Percentiles rank a stretch among this genome's conserved stretches.
These are phyloP conservation scores for Carassius carassius DNA, from an alignment of 2,113 vertebrate species.

Conservation along the genomic window DNA sequence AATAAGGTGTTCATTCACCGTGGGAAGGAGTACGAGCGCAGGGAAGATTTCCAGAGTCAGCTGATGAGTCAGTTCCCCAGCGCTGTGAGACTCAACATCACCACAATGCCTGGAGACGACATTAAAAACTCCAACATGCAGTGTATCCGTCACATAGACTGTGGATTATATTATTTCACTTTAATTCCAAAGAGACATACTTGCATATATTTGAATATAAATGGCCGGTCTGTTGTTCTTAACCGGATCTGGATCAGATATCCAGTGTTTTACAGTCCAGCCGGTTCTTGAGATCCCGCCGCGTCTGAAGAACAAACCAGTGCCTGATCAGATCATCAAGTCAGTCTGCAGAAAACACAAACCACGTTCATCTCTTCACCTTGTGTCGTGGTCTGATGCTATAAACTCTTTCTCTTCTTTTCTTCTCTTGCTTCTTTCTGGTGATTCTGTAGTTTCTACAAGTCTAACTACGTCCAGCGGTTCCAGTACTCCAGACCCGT, in stretches of 20 bases:
- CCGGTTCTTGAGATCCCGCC: slow-evolving; percentile 93
- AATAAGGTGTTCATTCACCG: slow-evolving; percentile 98
- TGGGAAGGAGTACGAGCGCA: slow-evolving; percentile 94
- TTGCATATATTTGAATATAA: neutral
- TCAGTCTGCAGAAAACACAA: slow-evolving; percentile 66
- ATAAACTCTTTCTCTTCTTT: neutral
- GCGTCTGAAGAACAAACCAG: slow-evolving; percentile 91
- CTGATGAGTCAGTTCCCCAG: slow-evolving; percentile 94
- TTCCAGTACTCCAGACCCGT: slow-evolving; percentile 96
- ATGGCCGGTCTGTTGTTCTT: slow-evolving; percentile 69
- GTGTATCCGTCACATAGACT: slow-evolving; percentile 83
- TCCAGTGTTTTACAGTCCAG: slow-evolving; percentile 96
- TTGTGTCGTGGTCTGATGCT: neutral
- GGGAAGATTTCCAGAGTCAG: slow-evolving; percentile 94
- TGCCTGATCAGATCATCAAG: slow-evolving; percentile 98
- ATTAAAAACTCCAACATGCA: slow-evolving; percentile 84
- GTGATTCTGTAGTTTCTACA: slow-evolving; percentile 85
- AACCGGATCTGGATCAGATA: slow-evolving; percentile 79
- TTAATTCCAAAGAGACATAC: too few species aligned
- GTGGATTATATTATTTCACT: neutral
- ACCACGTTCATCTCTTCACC: neutral
- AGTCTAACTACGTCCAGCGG: slow-evolving; percentile 93
- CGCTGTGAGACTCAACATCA: slow-evolving; percentile 90
- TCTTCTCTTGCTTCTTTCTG: neutral
- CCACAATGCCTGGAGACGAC: slow-evolving; percentile 85